Base-by-base conservation (phyloP, 2,888 invertebrate genomes). In the Smittia sp. region DNA sequence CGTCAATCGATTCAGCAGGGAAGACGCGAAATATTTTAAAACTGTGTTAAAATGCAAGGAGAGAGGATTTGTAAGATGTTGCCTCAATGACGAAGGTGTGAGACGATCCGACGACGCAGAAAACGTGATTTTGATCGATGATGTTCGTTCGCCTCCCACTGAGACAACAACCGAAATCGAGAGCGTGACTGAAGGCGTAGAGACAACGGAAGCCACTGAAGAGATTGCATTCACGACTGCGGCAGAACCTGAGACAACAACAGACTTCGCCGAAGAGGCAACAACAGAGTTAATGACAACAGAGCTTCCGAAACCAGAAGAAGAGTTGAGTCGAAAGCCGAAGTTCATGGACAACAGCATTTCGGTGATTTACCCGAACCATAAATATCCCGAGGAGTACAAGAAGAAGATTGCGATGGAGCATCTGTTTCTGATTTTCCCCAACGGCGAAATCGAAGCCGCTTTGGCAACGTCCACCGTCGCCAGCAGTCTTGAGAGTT, bases 21-120 rank as follows among this genome's bases (percentile, higher is more conserved):
- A 72, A 13, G 72, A 72, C 39, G 39, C 38, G 15, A 72, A 72
- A 72, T 72, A 72, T 72, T 72, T 72, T 38, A 15, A 27, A 38
- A 72, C 62, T 1, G 24, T 72, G 13, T 24, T 62, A 13, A 72
- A 72, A 39, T 72, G 72, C 22, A 22, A 15, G 7, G 72, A 72
- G 13, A 15, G 11, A 54, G 62, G 18, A 4, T 24, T 22, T 13
- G 72, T 72, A 38, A 32, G 72, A 39, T 72, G 72, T 52, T 72
- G 72, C 39, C n/a, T 15, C 11, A 27, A 52, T n/a, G 54, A 46
- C 13, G 41, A 69, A 22, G 13, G 25, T 4, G n/a, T 41, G 25
- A 52, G 15, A 54, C 25, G 54, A 27, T 13, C 25, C 1, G 69
- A 69, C 13, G 69, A 69, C 1, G n/a, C n/a, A 7, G 24, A 25